These are phyloP conservation scores for Aepyceros melampus DNA, from an alignment of 2,113 vertebrate species.

Conservation along the genomic window DNA sequence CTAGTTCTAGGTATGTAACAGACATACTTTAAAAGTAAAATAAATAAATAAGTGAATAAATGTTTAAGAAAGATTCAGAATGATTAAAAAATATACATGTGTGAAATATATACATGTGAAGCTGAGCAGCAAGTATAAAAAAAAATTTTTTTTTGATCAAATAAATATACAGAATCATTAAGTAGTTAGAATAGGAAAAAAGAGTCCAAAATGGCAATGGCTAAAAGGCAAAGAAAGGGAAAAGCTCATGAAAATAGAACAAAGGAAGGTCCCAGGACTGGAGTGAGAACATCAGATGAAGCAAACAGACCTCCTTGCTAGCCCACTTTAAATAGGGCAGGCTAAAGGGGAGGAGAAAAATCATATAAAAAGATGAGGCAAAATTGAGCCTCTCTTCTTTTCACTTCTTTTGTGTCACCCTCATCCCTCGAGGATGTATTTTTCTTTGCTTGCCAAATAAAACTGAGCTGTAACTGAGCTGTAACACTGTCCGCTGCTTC, in stretches of 20 bases:
- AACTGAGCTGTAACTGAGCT: not conserved
- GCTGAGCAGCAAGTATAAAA: not conserved
- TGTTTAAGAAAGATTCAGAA: not conserved
- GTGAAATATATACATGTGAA: not conserved
- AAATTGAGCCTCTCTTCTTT: not conserved
- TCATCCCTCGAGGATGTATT: not conserved
- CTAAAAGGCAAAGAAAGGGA: not conserved
- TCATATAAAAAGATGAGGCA: not conserved
- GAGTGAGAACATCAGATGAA: not conserved
- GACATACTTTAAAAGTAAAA: not conserved
- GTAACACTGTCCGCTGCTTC: not conserved
- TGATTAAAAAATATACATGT: not conserved
- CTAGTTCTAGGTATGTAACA: not conserved
- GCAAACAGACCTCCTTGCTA: not conserved
- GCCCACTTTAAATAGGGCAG: not conserved
- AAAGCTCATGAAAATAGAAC: not conserved
- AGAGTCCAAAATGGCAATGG: no score
- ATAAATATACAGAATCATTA: not conserved
- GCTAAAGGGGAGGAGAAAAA: not conserved
- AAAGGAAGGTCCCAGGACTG: not conserved
- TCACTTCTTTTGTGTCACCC: accelerated
- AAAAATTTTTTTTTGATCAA: not conserved
- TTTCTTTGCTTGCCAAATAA: not conserved
- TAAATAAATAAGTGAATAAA: no score
- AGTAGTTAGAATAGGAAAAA: no score